Evolutionary conservation across 92 coral and sea anemone genomes (phyloP).

Genomic region (Actinernus sp.): DNA sequence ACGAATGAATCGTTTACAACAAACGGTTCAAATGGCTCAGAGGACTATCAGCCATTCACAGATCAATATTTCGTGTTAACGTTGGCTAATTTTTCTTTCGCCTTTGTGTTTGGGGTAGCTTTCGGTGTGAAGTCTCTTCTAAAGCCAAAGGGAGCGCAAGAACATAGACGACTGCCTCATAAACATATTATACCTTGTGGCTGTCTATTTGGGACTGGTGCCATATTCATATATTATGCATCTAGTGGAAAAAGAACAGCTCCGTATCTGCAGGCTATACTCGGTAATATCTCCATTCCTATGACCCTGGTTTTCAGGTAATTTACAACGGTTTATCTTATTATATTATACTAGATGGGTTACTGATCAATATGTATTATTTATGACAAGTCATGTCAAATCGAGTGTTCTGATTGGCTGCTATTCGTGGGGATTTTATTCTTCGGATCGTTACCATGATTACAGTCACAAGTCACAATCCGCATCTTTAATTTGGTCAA

Average conservation of each 20-base stretch:
- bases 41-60: constrained; percentile 20
- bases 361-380: too few species aligned
- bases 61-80: constrained; percentile 72
- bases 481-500: too few species aligned
- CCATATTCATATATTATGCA: constrained; percentile 23
- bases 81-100: constrained; percentile 59
- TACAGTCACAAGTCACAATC: too few species aligned
- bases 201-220: neutral
- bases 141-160: neutral
- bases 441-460: too few species aligned
- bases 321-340: too few species aligned
- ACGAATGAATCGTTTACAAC: neutral
- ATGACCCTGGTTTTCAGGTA: constrained; percentile 14
- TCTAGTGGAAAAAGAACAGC: constrained; percentile 59
- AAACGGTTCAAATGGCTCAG: neutral
- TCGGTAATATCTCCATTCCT: constrained; percentile 40
- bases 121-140: neutral
- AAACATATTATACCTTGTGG: constrained; percentile 11
- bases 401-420: too few species aligned
- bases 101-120: constrained; percentile 62
- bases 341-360: too few species aligned
- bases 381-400: too few species aligned
- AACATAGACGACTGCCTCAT: constrained; percentile 18
- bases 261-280: constrained; percentile 58
- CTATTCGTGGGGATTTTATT: too few species aligned